These are phyloP conservation scores for Quiscalus mexicanus DNA, from an alignment of 2,113 vertebrate species.

Conservation along the genomic window DNA sequence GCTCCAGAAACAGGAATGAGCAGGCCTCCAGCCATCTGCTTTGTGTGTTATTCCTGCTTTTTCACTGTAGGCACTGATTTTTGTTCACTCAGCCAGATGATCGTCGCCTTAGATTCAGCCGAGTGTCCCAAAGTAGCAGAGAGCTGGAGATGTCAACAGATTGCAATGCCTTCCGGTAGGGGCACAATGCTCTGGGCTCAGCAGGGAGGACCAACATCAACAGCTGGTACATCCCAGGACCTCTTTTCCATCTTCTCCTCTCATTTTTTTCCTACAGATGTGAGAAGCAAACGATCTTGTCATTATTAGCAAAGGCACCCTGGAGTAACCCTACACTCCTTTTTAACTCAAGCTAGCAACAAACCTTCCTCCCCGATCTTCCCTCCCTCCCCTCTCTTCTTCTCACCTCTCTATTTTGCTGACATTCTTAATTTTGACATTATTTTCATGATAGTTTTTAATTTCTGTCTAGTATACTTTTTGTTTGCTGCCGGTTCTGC, in stretches of 20 bases:
- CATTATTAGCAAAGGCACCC: slow-evolving; percentile 63
- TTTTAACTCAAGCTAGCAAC: neutral
- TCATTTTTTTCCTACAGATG: slow-evolving; percentile 65
- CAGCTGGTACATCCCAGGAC: slow-evolving; percentile 84
- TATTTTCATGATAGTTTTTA: neutral
- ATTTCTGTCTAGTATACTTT: neutral
- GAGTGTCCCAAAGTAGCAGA: slow-evolving; percentile 63
- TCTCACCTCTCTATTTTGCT: neutral
- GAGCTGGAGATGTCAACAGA: slow-evolving; percentile 77
- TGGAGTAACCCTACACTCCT: neutral
- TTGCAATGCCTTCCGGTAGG: slow-evolving; percentile 71
- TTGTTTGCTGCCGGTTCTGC: neutral
- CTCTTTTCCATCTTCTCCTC: slow-evolving; percentile 48
- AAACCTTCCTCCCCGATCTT: neutral
- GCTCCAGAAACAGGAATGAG: slow-evolving; percentile 66
- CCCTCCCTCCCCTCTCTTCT: neutral
- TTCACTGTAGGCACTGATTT: slow-evolving; percentile 67
- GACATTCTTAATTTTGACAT: neutral
- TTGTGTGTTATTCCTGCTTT: slow-evolving; percentile 36
- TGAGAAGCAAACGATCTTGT: slow-evolving; percentile 55
- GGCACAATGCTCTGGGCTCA: slow-evolving; percentile 59
- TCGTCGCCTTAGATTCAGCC: slow-evolving; percentile 63
- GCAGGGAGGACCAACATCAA: slow-evolving; percentile 80
- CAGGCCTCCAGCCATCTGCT: slow-evolving; percentile 77
- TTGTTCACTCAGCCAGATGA: slow-evolving; percentile 75